A percentile compares a stretch with the other conserved stretches of the same genome.
These are phyloP conservation scores for Nesogale talazaci DNA, from an alignment of 2,113 vertebrate genomes.

Conservation along the genomic window DNA sequence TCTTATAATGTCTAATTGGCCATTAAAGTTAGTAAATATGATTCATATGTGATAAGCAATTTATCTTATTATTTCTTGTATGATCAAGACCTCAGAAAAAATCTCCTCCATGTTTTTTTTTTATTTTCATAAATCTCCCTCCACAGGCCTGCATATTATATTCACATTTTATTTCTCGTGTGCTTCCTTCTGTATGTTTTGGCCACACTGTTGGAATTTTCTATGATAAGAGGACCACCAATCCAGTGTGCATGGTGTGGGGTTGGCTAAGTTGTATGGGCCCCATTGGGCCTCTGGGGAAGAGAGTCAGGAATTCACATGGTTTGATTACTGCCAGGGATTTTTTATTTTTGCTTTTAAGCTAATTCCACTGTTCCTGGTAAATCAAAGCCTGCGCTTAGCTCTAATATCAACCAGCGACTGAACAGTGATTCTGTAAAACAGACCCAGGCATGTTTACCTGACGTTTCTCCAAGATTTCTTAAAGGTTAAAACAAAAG, in stretches of 20 bases:
- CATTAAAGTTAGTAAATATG: neutral
- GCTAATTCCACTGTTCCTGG: constrained; percentile 55
- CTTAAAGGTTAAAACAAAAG: neutral
- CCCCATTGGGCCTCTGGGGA: constrained; percentile 50
- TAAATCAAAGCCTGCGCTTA: neutral
- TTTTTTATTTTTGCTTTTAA: constrained; percentile 42
- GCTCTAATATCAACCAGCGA: neutral
- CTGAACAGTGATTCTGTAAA: neutral
- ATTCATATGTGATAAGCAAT: constrained; percentile 6
- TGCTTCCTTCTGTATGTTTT: constrained; percentile 78
- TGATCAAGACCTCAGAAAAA: constrained; percentile 50
- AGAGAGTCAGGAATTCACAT: constrained; percentile 61
- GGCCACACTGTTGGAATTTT: constrained; percentile 72
- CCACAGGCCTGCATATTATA: constrained; percentile 29
- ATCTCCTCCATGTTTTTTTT: neutral
- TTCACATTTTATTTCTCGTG: constrained; percentile 68
- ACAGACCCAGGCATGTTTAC: neutral
- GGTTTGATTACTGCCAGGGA: constrained; percentile 53
- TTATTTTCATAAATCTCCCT: constrained; percentile 56
- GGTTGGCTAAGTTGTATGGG: constrained; percentile 40
- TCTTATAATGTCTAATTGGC: neutral
- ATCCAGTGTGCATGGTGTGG: constrained; percentile 62
- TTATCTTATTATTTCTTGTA: neutral
- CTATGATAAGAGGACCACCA: constrained; percentile 80
- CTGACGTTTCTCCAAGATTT: neutral